Conservation (phyloP, 2,888 invertebrate species). For the Drosophila lutescens region DNA sequence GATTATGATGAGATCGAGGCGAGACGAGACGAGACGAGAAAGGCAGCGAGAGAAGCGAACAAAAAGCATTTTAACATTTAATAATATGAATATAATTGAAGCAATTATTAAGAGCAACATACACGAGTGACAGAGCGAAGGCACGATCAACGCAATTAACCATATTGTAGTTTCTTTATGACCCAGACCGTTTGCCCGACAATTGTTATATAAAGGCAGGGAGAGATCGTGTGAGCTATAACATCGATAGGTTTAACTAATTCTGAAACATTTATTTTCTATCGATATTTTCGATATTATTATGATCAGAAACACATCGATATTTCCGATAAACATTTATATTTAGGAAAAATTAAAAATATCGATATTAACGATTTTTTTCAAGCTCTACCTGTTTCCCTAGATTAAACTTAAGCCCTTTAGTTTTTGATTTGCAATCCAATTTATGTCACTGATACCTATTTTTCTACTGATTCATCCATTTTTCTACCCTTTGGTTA, state of each 20-base stretch:
- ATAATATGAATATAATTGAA: slow-evolving; percentile 79
- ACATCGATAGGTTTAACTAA: neutral
- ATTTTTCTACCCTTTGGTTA: neutral
- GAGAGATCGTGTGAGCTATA: slow-evolving; percentile 2
- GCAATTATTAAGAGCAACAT: slow-evolving; percentile 64
- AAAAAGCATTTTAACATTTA: slow-evolving; percentile 77
- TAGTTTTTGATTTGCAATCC: neutral
- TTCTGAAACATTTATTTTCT: neutral
- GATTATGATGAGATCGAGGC: slow-evolving; percentile 35
- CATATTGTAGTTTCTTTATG: slow-evolving; percentile 56
- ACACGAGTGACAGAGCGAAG: slow-evolving; percentile 29
- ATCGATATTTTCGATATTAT: too few relatives aligned
- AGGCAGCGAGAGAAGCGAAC: slow-evolving; percentile 49
- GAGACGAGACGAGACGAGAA: neutral
- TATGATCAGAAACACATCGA: too few relatives aligned
- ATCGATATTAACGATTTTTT: too few relatives aligned
- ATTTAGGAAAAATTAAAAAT: too few relatives aligned
- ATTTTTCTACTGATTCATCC: neutral
- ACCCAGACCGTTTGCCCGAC: slow-evolving; percentile 35
- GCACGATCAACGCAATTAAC: slow-evolving; percentile 67
- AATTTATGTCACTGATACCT: slow-evolving; percentile 2
- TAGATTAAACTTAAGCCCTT: too few relatives aligned
- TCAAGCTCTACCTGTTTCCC: too few relatives aligned
- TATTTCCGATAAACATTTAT: too few relatives aligned
- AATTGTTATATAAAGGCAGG: slow-evolving; percentile 40